Conservation (phyloP, 2,113 vertebrate genomes). For the Alouatta palliata region DNA sequence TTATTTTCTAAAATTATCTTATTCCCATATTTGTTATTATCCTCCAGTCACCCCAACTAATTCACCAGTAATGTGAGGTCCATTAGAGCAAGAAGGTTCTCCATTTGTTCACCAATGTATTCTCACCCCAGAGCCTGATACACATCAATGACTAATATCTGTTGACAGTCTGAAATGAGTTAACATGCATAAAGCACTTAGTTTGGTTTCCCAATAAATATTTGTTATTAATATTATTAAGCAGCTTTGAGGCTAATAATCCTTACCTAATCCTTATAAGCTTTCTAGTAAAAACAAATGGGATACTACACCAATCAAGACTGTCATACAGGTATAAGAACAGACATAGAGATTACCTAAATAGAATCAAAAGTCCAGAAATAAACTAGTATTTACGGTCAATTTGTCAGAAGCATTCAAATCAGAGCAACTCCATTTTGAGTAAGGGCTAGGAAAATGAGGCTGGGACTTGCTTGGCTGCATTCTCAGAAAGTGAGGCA, state of each 20-base stretch:
- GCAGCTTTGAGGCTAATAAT: constrained; percentile 33
- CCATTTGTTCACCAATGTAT: not conserved
- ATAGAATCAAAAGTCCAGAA: not conserved
- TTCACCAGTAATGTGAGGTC: constrained; percentile 7
- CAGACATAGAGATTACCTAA: not conserved
- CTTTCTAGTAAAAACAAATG: constrained; percentile 43
- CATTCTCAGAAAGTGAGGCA: too few relatives aligned
- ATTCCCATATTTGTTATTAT: constrained; percentile 15
- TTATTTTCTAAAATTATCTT: constrained; percentile 41
- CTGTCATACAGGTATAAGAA: not conserved
- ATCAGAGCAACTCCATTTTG: too few relatives aligned
- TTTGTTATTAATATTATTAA: constrained; percentile 18
- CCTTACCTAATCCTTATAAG: constrained; percentile 18
- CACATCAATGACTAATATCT: not conserved
- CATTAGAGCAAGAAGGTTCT: not conserved
- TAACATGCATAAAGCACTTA: not conserved
- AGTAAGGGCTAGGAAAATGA: too few relatives aligned
- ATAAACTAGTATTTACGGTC: not conserved
- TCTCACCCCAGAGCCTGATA: not conserved
- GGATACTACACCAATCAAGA: not conserved
- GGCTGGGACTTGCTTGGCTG: too few relatives aligned
- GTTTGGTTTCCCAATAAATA: not conserved
- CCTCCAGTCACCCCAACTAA: not conserved
- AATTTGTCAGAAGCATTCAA: not conserved
- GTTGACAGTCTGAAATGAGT: constrained; percentile 12